phyloP scores from a whole-genome alignment of 2,113 vertebrate species.

The Carassius carassius region DNA sequence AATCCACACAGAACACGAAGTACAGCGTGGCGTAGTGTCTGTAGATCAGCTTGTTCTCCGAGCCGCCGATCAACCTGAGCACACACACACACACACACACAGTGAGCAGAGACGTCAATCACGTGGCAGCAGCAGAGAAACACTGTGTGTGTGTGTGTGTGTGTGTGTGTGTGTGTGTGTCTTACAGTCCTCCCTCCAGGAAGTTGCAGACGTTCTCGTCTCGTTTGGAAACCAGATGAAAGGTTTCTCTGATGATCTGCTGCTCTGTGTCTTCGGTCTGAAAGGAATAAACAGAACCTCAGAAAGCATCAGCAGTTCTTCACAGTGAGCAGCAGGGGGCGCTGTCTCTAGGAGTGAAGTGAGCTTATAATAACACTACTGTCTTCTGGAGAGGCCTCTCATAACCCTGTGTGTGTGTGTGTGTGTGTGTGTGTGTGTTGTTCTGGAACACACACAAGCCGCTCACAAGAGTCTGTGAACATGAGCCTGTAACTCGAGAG shows the following conservation, averaged over 20 bases:
- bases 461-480: background rate
- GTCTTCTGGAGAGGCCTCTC: background rate
- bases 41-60: constrained; percentile 98
- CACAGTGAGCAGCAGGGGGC: background rate
- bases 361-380: no score
- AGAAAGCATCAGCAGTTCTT: background rate
- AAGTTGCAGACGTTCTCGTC: constrained; percentile 99
- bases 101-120: background rate
- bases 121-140: no score
- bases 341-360: background rate
- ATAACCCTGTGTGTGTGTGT: background rate
- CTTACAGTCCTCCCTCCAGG: constrained; percentile 98
- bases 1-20: constrained; percentile 99
- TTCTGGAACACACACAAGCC: background rate
- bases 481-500: constrained; percentile 27
- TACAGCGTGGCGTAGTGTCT: constrained; percentile 98
- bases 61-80: constrained; percentile 94
- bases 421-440: background rate
- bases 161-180: no score
- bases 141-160: no score
- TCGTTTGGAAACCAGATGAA: constrained; percentile 96
- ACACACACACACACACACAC: constrained; percentile 39
- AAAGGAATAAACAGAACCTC: background rate
- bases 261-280: constrained; percentile 98
- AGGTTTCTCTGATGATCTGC: constrained; percentile 98